Evolutionary conservation across 2,797 vertebrate species (phyloP).

Genomic region (Leucoraja ocellata): DNA sequence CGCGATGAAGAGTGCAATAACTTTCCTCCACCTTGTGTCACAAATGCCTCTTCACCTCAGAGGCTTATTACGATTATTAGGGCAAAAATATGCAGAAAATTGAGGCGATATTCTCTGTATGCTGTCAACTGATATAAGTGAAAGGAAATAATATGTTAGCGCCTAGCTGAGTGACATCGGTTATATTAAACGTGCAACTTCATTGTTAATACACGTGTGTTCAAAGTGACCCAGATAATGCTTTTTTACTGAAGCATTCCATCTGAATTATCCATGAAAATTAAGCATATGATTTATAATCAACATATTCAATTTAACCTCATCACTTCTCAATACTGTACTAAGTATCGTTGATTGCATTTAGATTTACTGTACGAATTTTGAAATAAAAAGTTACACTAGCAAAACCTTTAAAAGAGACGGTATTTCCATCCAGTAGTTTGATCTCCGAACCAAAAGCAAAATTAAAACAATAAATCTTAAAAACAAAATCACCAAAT

Average conservation of each 20-base stretch:
- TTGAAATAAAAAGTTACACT: neutral
- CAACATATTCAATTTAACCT: neutral
- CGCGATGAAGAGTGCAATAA: neutral
- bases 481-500: too few relatives aligned
- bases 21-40: neutral
- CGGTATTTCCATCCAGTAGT: too few relatives aligned
- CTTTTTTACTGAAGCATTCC: neutral
- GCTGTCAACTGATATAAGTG: neutral
- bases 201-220: neutral
- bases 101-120: neutral
- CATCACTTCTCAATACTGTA: too few relatives aligned
- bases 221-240: neutral
- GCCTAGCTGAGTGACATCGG: neutral
- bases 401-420: too few relatives aligned
- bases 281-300: neutral
- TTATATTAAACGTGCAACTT: neutral
- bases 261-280: neutral
- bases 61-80: neutral
- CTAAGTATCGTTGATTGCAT: neutral
- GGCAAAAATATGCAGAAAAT: neutral
- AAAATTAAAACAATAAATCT: too few relatives aligned
- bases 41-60: neutral
- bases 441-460: too few relatives aligned
- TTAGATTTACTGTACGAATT: neutral
- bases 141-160: neutral